phyloP scores from a whole-genome alignment of 2,888 invertebrate species.

The Parapristionchus giblindavisi region DNA sequence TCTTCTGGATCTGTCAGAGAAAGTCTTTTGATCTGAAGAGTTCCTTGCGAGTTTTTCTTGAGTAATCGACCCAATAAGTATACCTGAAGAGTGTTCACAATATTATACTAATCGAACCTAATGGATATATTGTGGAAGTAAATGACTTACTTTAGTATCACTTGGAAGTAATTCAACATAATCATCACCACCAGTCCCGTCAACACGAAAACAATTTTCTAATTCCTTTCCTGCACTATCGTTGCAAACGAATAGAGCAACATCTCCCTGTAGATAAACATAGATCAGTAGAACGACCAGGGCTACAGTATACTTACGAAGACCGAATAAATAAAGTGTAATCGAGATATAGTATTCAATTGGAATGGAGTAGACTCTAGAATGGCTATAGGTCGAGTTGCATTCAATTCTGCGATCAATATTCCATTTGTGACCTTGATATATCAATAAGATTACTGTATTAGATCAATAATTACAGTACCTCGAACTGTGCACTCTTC shows the following conservation, averaged over 20 bases:
- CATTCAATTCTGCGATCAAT: slow-evolving; percentile 46
- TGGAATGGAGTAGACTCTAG: slow-evolving; percentile 65
- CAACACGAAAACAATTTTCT: slow-evolving; percentile 64
- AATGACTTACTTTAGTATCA: slow-evolving; percentile 62
- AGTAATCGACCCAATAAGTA: slow-evolving; percentile 28
- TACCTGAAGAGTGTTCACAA: neutral
- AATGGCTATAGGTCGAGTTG: slow-evolving; percentile 57
- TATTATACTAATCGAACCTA: neutral
- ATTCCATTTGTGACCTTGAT: slow-evolving; percentile 45
- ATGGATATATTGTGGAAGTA: no score
- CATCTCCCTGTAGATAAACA: slow-evolving; percentile 52
- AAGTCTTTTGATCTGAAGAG: slow-evolving; percentile 30
- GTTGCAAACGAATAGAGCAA: slow-evolving; percentile 65
- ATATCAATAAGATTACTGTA: neutral
- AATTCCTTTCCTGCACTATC: slow-evolving; percentile 66
- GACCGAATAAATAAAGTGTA: slow-evolving; percentile 62
- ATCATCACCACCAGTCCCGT: slow-evolving; percentile 54
- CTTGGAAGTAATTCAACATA: slow-evolving; percentile 64
- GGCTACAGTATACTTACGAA: slow-evolving; percentile 31
- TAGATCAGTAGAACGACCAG: neutral
- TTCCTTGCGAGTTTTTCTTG: slow-evolving; percentile 8
- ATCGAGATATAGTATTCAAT: slow-evolving; percentile 62
- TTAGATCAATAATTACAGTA: neutral
- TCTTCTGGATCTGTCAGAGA: slow-evolving; percentile 34
- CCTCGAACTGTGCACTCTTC: slow-evolving; percentile 38